Conservation (phyloP, 2,888 invertebrate species). For the Cheilosia scutellata region DNA sequence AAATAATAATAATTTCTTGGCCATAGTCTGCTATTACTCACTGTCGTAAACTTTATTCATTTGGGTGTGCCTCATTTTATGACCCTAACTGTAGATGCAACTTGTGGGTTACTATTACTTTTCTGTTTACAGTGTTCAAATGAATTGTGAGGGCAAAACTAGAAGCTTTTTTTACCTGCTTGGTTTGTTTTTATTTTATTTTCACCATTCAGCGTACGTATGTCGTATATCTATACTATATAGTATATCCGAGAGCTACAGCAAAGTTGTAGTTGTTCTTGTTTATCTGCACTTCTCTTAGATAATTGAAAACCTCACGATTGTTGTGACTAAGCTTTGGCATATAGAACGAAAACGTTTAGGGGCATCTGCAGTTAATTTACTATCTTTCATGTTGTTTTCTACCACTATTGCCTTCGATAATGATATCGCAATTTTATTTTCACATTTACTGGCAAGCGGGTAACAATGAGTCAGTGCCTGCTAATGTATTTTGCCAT, state of each 20-base stretch:
- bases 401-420: background rate
- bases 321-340: constrained; percentile 2
- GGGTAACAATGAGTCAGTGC: too few relatives aligned
- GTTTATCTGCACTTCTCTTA: background rate
- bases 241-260: too few relatives aligned
- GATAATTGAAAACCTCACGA: background rate
- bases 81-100: background rate
- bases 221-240: too few relatives aligned
- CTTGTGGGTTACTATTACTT: too few relatives aligned
- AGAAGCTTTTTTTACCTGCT: background rate
- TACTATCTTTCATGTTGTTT: background rate
- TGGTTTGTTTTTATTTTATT: background rate
- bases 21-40: too few relatives aligned
- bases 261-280: background rate
- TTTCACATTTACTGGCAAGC: too few relatives aligned
- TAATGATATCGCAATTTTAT: background rate
- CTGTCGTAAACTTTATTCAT: too few relatives aligned
- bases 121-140: too few relatives aligned
- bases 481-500: too few relatives aligned
- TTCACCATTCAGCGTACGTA: too few relatives aligned
- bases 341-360: background rate
- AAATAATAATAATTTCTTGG: too few relatives aligned
- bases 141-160: too few relatives aligned
- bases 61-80: background rate
- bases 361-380: background rate